These are phyloP conservation scores for Danaus plexippus DNA, from an alignment of 1,140 invertebrate species.

Conservation along the genomic window DNA sequence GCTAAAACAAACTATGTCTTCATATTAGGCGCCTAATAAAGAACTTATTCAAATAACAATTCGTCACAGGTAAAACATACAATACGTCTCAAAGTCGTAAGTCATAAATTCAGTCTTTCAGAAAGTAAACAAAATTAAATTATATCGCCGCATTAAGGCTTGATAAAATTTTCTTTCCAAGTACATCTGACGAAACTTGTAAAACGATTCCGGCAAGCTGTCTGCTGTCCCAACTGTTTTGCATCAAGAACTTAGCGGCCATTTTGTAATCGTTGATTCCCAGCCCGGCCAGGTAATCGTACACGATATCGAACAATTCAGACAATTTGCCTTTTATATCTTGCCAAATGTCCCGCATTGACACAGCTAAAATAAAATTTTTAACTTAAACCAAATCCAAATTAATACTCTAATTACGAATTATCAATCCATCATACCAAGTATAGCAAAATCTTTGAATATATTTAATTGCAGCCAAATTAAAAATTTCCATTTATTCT, in stretches of 20 bases:
- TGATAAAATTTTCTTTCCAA: constrained; percentile 52
- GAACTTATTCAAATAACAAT: no score
- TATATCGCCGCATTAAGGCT: constrained; percentile 5
- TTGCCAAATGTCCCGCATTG: constrained; percentile 56
- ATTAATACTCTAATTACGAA: no score
- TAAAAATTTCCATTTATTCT: constrained; percentile 8
- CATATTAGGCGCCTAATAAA: no score
- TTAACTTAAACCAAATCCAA: background rate
- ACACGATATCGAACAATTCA: constrained; percentile 55
- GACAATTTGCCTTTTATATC: constrained; percentile 43
- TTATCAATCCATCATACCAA: no score
- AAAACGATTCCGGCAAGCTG: constrained; percentile 43
- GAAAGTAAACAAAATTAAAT: no score
- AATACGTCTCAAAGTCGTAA: no score
- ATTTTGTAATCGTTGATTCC: constrained; percentile 51
- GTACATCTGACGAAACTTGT: constrained; percentile 36
- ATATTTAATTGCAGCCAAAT: no score
- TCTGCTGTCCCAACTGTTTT: constrained; percentile 24
- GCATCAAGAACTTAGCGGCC: constrained; percentile 39
- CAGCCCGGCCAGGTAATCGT: constrained; percentile 55
- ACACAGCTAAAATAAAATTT: constrained; percentile 42
- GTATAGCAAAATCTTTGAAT: no score
- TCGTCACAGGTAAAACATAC: no score
- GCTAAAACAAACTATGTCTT: no score
- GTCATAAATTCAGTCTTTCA: no score